Evolutionary conservation across 92 coral and sea anemone species (phyloP), one percentile per base, ranked within the genome.

Genomic region (Heliopora coerulea): DNA sequence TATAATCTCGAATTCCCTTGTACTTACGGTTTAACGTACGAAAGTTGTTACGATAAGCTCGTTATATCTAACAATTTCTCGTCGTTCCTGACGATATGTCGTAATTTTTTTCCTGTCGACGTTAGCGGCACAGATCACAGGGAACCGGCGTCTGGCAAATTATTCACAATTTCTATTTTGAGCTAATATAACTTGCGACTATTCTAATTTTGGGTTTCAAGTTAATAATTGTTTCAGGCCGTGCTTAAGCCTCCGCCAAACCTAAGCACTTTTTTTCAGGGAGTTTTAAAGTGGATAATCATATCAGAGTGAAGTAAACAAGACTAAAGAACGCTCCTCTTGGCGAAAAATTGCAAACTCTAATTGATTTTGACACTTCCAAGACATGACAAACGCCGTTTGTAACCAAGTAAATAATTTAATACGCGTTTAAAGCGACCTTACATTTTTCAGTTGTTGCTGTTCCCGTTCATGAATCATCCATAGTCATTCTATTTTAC

Each of bases 151-250:
- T 70, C 77, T 70, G 50, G 50, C 77, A 54, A 54, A 70, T 70
- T 35, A 52, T 70, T 50, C 77, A 3, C 31, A 70, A 63, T 42
- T 70, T 70, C 77, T 70, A 52, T 70, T 70, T 70, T 70, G 48
- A 32, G 77, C 77, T 70, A 70, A 70, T 70, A 52, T 17, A 25
- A 54, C 31, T 52, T 34, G 63, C 24, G 54, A 54, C 62, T 68
- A 63, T 70, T 70, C 77, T 70, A 70, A 70, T 70, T 70, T 70
- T 23, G 44, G 77, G 14, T 21, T 7, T 15, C 27, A 25, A 30
- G 57, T 1, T 20, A 48, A 13, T 15, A 24, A 18, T 2, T 67
- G 33, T 67, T 32, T 44, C 8, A 44, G 19, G 26, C 46, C 41
- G 48, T 32, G 23, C n/a, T 28, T 17, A 56, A 50, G 58, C 17